These are phyloP conservation scores for Eretmocerus hayati DNA, from an alignment of 2,888 invertebrate genomes.

Conservation along the genomic window DNA sequence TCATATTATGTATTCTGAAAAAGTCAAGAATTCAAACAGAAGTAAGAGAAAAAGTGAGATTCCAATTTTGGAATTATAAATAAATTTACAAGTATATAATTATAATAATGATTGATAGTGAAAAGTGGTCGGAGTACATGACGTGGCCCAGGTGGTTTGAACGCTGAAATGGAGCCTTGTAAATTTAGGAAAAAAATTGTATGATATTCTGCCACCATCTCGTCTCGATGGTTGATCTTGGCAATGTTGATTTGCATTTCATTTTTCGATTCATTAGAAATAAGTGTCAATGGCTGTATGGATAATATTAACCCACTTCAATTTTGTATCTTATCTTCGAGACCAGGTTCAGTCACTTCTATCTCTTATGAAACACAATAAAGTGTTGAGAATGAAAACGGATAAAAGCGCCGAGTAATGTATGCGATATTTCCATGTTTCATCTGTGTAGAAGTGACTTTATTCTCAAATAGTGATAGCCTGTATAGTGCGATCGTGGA, in stretches of 20 bases:
- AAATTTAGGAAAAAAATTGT: background rate
- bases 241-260: background rate
- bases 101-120: background rate
- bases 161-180: background rate
- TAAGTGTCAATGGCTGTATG: background rate
- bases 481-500: slow-evolving; percentile 12
- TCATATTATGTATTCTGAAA: no score
- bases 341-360: background rate
- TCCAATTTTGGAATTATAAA: no score
- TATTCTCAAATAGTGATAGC: slow-evolving; percentile 10
- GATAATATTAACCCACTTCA: background rate
- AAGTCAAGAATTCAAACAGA: no score
- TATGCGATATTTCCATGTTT: no score
- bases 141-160: background rate
- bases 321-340: slow-evolving; percentile 1
- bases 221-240: background rate
- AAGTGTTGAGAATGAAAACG: no score
- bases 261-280: background rate
- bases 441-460: slow-evolving; percentile 8
- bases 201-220: background rate
- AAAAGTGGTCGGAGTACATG: background rate
- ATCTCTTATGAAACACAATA: no score
- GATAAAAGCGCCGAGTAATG: no score
- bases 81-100: background rate
- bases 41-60: no score